These are phyloP conservation scores for Malurus alboscapulatus DNA, from an alignment of 2,113 vertebrate species.

Conservation along the genomic window DNA sequence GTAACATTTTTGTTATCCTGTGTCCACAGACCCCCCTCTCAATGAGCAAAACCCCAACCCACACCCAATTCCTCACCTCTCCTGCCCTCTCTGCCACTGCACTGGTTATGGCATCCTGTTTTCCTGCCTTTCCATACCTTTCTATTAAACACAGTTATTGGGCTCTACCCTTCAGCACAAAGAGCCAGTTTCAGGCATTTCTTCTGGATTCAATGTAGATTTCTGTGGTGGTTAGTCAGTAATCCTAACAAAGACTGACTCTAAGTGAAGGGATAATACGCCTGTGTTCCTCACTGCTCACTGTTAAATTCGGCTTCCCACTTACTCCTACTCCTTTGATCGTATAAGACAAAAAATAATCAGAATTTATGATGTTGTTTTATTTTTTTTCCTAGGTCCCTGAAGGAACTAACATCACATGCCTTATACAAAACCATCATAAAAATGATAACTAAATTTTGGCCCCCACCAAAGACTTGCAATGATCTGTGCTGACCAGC, in stretches of 20 bases:
- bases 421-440: neutral
- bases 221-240: neutral
- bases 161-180: neutral
- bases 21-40: neutral
- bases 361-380: neutral
- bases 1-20: neutral
- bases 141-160: neutral
- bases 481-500: neutral
- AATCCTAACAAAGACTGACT: neutral
- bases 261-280: neutral
- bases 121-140: neutral
- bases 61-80: neutral
- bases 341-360: neutral
- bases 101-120: neutral
- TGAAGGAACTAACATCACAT: neutral
- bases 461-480: neutral
- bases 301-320: fast-evolving
- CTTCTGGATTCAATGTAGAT: neutral
- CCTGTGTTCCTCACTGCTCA: neutral
- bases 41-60: neutral
- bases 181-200: neutral
- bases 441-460: neutral
- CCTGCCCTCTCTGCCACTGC: neutral
- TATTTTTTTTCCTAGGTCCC: neutral
- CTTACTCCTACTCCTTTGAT: neutral